phyloP scores from a whole-genome alignment of 1,140 invertebrate genomes.

The Danaus plexippus region DNA sequence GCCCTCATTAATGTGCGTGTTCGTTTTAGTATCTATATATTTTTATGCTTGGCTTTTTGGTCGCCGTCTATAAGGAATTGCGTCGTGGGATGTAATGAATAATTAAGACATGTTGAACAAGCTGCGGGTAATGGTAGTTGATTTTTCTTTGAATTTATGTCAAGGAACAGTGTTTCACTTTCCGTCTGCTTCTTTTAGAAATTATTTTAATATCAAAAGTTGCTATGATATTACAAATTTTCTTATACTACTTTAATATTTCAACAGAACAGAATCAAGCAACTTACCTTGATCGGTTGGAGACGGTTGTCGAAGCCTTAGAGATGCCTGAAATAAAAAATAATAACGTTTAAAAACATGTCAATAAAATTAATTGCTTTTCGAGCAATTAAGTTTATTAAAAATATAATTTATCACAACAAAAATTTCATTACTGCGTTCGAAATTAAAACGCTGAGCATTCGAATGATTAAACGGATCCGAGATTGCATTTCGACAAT shows the following conservation, averaged over 20 bases:
- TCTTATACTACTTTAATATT: no score
- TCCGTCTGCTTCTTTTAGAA: background rate
- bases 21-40: conserved; percentile 61
- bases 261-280: no score
- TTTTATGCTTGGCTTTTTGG: conserved; percentile 57
- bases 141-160: conserved; percentile 16
- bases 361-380: conserved; percentile 8
- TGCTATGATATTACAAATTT: background rate
- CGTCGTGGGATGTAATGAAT: conserved; percentile 62
- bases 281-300: conserved; percentile 62
- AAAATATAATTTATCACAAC: conserved; percentile 44
- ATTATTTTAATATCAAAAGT: conserved; percentile 7
- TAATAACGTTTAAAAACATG: conserved; percentile 16
- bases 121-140: conserved; percentile 23
- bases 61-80: conserved; percentile 42
- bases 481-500: conserved; percentile 71
- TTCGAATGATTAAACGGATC: conserved; percentile 62
- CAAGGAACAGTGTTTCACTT: no score
- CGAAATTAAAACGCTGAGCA: conserved; percentile 58
- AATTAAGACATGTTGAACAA: conserved; percentile 59
- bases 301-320: conserved; percentile 60
- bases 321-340: conserved; percentile 64
- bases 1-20: conserved; percentile 69
- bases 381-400: conserved; percentile 34
- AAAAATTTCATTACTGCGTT: conserved; percentile 39